Conservation (phyloP, 2,888 invertebrate species). For the Dexiosoma caninum region DNA sequence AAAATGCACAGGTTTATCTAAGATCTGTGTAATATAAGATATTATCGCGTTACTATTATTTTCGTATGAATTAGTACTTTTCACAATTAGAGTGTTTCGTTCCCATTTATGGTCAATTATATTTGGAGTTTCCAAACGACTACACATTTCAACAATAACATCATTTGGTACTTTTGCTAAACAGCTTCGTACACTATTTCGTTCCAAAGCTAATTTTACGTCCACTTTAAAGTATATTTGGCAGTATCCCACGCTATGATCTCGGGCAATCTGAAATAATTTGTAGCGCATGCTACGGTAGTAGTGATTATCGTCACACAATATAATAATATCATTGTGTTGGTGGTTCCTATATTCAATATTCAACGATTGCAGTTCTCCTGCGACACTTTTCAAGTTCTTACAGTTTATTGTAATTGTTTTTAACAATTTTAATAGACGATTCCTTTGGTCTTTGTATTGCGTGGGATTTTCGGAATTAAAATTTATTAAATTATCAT, state of each 20-base stretch:
- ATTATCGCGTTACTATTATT: constrained; percentile 30
- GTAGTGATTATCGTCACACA: constrained; percentile 76
- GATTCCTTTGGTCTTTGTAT: constrained; percentile 67
- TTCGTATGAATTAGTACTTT: neutral
- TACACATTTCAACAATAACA: constrained; percentile 69
- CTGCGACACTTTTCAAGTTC: neutral
- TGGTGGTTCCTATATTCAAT: constrained; percentile 6
- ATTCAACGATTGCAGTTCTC: neutral
- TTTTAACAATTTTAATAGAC: constrained; percentile 64
- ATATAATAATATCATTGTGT: constrained; percentile 65
- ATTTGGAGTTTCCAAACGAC: constrained; percentile 69
- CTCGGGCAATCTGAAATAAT: constrained; percentile 70
- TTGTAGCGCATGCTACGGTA: constrained; percentile 76
- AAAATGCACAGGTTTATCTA: constrained; percentile 58
- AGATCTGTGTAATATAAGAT: constrained; percentile 37
- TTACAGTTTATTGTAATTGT: constrained; percentile 60
- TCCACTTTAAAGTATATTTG: constrained; percentile 69
- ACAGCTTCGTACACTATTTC: constrained; percentile 67
- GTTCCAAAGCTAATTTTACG: constrained; percentile 60
- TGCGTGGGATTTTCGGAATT: neutral
- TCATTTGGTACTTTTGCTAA: constrained; percentile 63
- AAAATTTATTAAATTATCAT: constrained; percentile 68
- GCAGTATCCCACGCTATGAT: constrained; percentile 66
- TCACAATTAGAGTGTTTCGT: constrained; percentile 62
- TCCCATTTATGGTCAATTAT: constrained; percentile 66